These are phyloP conservation scores for Galeopsomyia nigrocyanea DNA, from an alignment of 2,888 invertebrate genomes.

Conservation along the genomic window DNA sequence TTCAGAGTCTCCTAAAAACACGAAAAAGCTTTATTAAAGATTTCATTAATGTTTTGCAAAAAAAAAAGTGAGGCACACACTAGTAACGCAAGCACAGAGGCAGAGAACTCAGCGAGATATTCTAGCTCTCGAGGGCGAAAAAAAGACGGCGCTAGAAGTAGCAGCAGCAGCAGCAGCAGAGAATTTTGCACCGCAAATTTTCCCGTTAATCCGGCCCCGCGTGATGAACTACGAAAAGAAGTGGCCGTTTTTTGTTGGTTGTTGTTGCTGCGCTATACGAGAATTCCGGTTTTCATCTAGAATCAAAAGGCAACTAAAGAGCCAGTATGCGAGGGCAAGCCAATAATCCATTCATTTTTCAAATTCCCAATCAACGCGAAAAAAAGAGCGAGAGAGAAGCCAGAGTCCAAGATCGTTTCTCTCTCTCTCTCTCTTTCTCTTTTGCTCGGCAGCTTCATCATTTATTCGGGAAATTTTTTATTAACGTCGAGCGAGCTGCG, in stretches of 20 bases:
- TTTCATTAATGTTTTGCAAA: background rate
- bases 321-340: slow-evolving; percentile 35
- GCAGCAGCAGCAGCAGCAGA: too few relatives aligned
- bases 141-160: too few relatives aligned
- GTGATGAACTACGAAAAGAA: slow-evolving; percentile 31
- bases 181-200: slow-evolving; percentile 25
- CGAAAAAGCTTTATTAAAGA: background rate
- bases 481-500: slow-evolving; percentile 39
- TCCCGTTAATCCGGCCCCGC: slow-evolving; percentile 32
- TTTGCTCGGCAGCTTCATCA: slow-evolving; percentile 37
- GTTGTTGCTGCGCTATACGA: background rate
- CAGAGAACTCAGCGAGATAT: too few relatives aligned
- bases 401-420: slow-evolving; percentile 34
- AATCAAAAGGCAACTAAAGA: slow-evolving; percentile 45
- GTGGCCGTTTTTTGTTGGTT: background rate
- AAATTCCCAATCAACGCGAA: slow-evolving; percentile 46
- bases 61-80: background rate
- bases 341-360: slow-evolving; percentile 48
- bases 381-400: slow-evolving; percentile 27
- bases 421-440: slow-evolving; percentile 3
- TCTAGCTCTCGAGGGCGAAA: too few relatives aligned
- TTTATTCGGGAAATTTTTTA: slow-evolving; percentile 50
- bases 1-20: background rate
- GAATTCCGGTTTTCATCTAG: slow-evolving; percentile 33
- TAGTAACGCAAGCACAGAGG: too few relatives aligned